Evolutionary conservation across 2,888 invertebrate species (phyloP).

Genomic region (Tetragonula carbonaria): DNA sequence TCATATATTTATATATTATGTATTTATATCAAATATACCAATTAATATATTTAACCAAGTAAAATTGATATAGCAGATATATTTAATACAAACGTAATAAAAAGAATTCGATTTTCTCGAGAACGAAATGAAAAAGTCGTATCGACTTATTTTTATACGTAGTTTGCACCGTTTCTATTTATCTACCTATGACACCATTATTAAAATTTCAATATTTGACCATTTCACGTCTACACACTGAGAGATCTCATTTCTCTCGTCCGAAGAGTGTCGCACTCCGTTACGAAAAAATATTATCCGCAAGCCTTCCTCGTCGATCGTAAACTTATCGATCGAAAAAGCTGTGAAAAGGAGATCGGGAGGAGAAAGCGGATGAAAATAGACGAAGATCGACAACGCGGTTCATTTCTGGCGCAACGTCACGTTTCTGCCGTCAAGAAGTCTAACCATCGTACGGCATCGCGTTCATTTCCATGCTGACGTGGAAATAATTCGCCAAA

Average conservation of each 20-base stretch:
- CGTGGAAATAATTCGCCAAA: slow-evolving; percentile 32
- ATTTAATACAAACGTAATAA: no score
- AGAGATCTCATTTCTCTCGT: not conserved
- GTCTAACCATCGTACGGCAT: slow-evolving; percentile 24
- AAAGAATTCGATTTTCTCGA: no score
- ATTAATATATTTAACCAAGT: no score
- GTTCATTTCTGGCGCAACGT: slow-evolving; percentile 61
- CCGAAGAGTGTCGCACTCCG: not conserved
- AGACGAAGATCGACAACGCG: slow-evolving; percentile 26
- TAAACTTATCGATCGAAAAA: no score
- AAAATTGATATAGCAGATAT: no score
- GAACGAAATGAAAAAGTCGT: no score
- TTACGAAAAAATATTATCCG: not conserved
- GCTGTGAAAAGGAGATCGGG: not conserved
- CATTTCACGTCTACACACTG: not conserved
- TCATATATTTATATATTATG: no score
- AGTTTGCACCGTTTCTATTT: no score
- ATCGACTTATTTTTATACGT: no score
- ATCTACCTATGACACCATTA: no score
- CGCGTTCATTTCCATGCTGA: slow-evolving; percentile 17
- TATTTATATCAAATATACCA: no score
- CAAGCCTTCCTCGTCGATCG: not conserved
- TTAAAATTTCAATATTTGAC: not conserved
- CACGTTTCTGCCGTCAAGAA: slow-evolving; percentile 23
- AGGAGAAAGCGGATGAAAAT: not conserved